Evolutionary conservation across 2,113 vertebrate species (phyloP).

Genomic region (Bagarius yarrelli): DNA sequence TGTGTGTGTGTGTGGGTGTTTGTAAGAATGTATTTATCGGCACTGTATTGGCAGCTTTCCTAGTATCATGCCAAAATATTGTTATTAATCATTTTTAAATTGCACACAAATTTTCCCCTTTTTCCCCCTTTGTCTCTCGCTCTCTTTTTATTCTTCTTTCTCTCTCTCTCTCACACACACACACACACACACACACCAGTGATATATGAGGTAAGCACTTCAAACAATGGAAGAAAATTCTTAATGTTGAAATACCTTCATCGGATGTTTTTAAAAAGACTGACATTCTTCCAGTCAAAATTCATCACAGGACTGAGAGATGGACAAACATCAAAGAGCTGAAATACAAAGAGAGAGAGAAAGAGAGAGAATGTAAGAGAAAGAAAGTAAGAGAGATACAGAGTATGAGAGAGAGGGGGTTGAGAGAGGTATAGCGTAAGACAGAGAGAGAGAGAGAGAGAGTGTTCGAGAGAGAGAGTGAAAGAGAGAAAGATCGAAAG

Average conservation of each 20-base stretch:
- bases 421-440: conserved; percentile 22
- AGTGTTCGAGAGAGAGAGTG: too few species aligned
- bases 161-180: conserved; percentile 59
- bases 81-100: too few species aligned
- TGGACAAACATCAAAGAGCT: conserved; percentile 50
- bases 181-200: not conserved
- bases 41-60: conserved; percentile 62
- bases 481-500: conserved; percentile 28
- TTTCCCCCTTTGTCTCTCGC: not conserved
- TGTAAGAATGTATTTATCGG: conserved; percentile 68
- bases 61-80: conserved; percentile 79
- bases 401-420: too few species aligned
- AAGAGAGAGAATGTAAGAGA: not conserved
- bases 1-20: not conserved
- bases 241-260: conserved; percentile 59
- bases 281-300: conserved; percentile 67
- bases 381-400: not conserved
- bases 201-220: conserved; percentile 64
- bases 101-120: conserved; percentile 71
- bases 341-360: conserved; percentile 43
- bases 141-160: not conserved
- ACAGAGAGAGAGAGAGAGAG: not conserved
- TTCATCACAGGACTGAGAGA: conserved; percentile 52
- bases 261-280: conserved; percentile 62
- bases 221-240: conserved; percentile 38